Conservation (phyloP, 1,140 invertebrate genomes). For the Sinella curviseta region DNA sequence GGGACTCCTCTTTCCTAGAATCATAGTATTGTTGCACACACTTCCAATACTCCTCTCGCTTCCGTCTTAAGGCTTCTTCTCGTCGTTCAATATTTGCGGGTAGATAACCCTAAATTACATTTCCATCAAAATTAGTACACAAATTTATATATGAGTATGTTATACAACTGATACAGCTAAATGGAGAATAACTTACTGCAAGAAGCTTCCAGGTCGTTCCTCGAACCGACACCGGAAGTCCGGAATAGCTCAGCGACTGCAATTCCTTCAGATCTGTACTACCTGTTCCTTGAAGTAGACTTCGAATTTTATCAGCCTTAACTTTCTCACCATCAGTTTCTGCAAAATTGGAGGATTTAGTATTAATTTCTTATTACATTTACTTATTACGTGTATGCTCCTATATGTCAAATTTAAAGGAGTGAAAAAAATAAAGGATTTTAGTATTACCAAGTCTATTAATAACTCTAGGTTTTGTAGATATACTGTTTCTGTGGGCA, state of each 20-base stretch:
- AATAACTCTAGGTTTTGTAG: constrained; percentile 45
- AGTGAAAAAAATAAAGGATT: background rate
- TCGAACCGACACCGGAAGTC: constrained; percentile 81
- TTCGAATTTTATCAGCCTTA: constrained; percentile 80
- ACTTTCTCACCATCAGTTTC: constrained; percentile 64
- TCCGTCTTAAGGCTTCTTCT: constrained; percentile 78
- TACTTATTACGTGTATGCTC: background rate
- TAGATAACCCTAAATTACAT: constrained; percentile 74
- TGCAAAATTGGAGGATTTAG: constrained; percentile 25
- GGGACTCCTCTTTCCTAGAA: constrained; percentile 84
- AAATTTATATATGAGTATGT: constrained; percentile 33
- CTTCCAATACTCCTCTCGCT: constrained; percentile 92
- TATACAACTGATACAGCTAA: background rate
- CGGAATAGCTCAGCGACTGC: constrained; percentile 90
- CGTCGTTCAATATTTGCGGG: constrained; percentile 85
- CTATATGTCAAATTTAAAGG: background rate
- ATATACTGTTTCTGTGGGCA: constrained; percentile 30
- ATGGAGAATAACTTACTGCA: constrained; percentile 61
- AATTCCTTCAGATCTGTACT: constrained; percentile 78
- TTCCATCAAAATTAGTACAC: constrained; percentile 18
- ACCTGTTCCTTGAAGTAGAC: constrained; percentile 69
- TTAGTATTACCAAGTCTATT: constrained; percentile 37
- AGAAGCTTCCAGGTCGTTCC: constrained; percentile 74
- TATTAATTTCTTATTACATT: background rate
- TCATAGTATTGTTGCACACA: constrained; percentile 96